These are phyloP conservation scores for Misgurnus mizolepis DNA, from an alignment of 2,113 vertebrate species.

Conservation along the genomic window DNA sequence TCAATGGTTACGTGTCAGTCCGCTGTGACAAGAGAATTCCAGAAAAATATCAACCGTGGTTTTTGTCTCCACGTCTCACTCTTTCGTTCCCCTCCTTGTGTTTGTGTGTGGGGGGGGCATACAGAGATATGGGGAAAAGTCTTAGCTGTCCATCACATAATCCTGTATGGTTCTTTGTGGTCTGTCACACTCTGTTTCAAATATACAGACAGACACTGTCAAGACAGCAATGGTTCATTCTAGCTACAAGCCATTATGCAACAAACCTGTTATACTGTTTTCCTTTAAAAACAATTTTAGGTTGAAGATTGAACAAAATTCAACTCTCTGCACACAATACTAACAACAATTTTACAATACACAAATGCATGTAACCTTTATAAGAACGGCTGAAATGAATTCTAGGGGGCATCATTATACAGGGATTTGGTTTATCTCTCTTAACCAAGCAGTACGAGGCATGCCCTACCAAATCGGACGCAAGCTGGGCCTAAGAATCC, in stretches of 20 bases:
- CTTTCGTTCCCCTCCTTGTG: not conserved
- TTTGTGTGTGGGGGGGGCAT: not conserved
- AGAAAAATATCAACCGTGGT: slow-evolving; percentile 30
- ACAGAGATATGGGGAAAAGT: not conserved
- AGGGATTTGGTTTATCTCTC: slow-evolving; percentile 67
- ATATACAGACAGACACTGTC: slow-evolving; percentile 7
- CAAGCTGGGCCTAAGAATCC: slow-evolving; percentile 60
- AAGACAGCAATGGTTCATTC: not conserved
- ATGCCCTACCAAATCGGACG: slow-evolving; percentile 66
- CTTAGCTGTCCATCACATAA: slow-evolving; percentile 33
- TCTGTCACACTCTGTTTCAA: slow-evolving; percentile 33
- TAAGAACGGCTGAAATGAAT: slow-evolving; percentile 70
- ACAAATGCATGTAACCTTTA: slow-evolving; percentile 69
- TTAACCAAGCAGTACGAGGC: slow-evolving; percentile 58
- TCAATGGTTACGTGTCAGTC: slow-evolving; percentile 70
- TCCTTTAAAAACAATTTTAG: too few species aligned
- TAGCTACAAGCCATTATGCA: not conserved
- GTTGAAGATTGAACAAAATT: too few species aligned
- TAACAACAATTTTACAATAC: slow-evolving; percentile 64
- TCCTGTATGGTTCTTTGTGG: slow-evolving; percentile 19
- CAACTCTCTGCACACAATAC: slow-evolving; percentile 50
- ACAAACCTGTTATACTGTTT: not conserved
- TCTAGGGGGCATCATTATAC: slow-evolving; percentile 58
- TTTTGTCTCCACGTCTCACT: slow-evolving; percentile 14
- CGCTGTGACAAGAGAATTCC: slow-evolving; percentile 47